Conservation (phyloP, 64 coral and sea anemone genomes). For the Hydrozoanthus tunicans region DNA sequence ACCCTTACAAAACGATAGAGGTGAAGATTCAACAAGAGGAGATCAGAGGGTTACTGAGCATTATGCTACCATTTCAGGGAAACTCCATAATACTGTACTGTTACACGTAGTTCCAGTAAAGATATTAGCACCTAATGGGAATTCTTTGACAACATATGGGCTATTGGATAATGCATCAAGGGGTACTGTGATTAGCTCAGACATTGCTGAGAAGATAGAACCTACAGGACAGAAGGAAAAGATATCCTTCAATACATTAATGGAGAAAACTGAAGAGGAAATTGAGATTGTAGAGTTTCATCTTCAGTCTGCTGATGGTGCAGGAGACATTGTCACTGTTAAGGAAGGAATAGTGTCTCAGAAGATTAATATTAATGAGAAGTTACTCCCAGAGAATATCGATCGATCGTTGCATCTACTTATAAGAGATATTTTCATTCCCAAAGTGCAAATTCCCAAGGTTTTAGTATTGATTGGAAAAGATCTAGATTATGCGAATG, state of each 20-base stretch:
- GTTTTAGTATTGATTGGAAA: conserved; percentile 52
- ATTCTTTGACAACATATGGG: conserved; percentile 39
- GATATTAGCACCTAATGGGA: background rate
- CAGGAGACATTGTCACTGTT: conserved; percentile 13
- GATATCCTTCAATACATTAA: conserved; percentile 20
- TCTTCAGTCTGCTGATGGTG: conserved; percentile 25
- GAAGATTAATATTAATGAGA: conserved; percentile 39
- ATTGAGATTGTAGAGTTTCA: conserved; percentile 39
- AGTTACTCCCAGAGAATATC: conserved; percentile 28
- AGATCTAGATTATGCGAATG: conserved; percentile 1
- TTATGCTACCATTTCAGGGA: conserved; percentile 27
- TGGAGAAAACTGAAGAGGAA: background rate
- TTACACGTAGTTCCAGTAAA: conserved; percentile 56
- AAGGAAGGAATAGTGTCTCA: conserved; percentile 36
- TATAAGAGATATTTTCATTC: conserved; percentile 18
- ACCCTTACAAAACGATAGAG: conserved; percentile 1
- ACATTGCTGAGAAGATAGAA: conserved; percentile 11
- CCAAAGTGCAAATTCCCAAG: conserved; percentile 6
- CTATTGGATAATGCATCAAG: conserved; percentile 38
- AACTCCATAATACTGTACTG: background rate
- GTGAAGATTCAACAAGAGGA: background rate
- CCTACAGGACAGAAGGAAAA: conserved; percentile 25
- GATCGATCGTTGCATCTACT: conserved; percentile 16
- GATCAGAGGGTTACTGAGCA: conserved; percentile 17
- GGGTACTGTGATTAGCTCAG: conserved; percentile 44